phyloP scores from a whole-genome alignment of 2,113 vertebrate genomes.

The Cyanistes caeruleus region DNA sequence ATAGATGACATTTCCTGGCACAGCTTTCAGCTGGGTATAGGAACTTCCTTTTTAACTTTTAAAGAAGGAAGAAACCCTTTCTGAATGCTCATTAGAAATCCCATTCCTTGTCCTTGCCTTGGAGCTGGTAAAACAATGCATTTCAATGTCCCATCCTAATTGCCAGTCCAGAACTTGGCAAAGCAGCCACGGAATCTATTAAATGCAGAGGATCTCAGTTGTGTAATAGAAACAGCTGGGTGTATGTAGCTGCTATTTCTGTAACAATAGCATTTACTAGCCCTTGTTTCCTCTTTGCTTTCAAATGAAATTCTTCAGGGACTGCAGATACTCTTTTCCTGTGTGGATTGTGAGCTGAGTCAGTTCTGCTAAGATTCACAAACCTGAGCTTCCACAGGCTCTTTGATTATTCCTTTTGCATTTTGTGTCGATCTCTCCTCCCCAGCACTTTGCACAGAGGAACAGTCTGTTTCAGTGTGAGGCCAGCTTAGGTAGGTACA shows the following conservation, averaged over 20 bases:
- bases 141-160: background rate
- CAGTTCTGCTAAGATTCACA: background rate
- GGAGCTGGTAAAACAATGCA: constrained; percentile 2
- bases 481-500: background rate
- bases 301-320: constrained; percentile 1
- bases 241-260: constrained; percentile 55
- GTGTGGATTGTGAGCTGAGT: background rate
- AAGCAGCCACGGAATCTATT: background rate
- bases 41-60: background rate
- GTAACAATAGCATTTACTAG: constrained; percentile 45
- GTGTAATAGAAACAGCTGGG: constrained; percentile 14
- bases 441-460: background rate
- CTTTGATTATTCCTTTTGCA: background rate
- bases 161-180: constrained; percentile 26
- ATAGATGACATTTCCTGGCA: background rate
- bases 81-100: background rate
- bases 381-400: background rate
- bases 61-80: background rate
- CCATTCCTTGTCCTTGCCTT: background rate
- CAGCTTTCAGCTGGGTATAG: background rate
- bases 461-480: background rate
- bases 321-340: background rate
- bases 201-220: background rate
- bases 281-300: constrained; percentile 48
- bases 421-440: background rate